Evolutionary conservation across 1,140 invertebrate genomes (phyloP).

Genomic region (Drosophila willistoni): DNA sequence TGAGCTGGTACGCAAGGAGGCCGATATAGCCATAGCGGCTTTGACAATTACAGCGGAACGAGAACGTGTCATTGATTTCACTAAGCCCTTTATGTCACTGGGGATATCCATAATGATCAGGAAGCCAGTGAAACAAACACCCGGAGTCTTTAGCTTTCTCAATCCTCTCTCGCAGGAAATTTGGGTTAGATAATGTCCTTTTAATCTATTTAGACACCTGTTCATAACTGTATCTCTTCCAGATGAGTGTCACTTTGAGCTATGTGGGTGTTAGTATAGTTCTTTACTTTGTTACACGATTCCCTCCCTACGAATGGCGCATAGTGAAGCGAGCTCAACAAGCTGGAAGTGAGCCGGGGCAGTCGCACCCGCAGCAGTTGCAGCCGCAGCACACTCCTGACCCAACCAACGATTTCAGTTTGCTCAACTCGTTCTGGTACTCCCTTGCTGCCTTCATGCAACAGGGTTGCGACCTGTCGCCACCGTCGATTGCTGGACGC

Average conservation of each 20-base stretch:
- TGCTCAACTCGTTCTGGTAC: slow-evolving; percentile 99
- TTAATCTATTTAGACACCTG: slow-evolving; percentile 2
- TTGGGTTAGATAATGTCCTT: slow-evolving; percentile 87
- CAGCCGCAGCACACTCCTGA: slow-evolving; percentile 26
- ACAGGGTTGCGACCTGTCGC: slow-evolving; percentile 98
- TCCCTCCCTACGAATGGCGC: slow-evolving; percentile 98
- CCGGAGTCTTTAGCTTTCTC: slow-evolving; percentile 98
- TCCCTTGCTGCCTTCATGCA: slow-evolving; percentile 98
- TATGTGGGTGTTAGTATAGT: slow-evolving; percentile 98
- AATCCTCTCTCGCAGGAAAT: slow-evolving; percentile 98
- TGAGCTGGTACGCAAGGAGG: slow-evolving; percentile 96
- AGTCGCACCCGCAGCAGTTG: slow-evolving; percentile 39
- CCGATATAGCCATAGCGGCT: slow-evolving; percentile 97
- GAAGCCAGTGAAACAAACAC: slow-evolving; percentile 96
- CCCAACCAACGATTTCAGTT: slow-evolving; percentile 94
- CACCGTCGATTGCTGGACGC: slow-evolving; percentile 92
- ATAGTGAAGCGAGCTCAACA: slow-evolving; percentile 83
- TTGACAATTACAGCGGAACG: slow-evolving; percentile 97
- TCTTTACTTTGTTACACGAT: slow-evolving; percentile 96
- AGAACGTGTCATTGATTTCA: slow-evolving; percentile 97
- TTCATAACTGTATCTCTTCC: slow-evolving; percentile 16
- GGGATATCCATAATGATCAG: slow-evolving; percentile 99
- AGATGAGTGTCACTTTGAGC: slow-evolving; percentile 96
- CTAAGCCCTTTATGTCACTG: slow-evolving; percentile 98
- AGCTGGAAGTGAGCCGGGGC: slow-evolving; percentile 50